Evolutionary conservation across 1,140 invertebrate genomes (phyloP), one percentile per base, ranked within the genome.

Genomic region (Muscidifurax raptorellus): DNA sequence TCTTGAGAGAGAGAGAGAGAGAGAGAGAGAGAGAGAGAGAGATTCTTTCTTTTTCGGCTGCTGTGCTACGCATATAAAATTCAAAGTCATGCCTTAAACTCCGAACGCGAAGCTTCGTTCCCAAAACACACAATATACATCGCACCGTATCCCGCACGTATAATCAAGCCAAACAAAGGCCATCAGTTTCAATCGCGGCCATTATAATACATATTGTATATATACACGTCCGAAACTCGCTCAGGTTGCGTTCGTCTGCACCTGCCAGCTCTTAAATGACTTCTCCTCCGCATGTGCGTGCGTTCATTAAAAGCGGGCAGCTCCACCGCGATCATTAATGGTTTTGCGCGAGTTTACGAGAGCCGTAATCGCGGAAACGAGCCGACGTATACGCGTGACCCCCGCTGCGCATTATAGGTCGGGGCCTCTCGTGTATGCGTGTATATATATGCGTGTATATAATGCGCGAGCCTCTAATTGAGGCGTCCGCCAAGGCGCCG

Each of bases 351-450:
- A 66, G 15, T 79, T 79, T 79, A 79, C n/a, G 30, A 79, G 52
- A 76, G 30, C 30, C 59, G 30, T 66, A 66, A 78, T 66, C 52
- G 59, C 52, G 76, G 76, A 79, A 79, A 78, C 30, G 47, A 64
- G 52, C 76, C 76, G 52, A 64, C 52, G 44, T 44, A 44, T 71
- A 18, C 18, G 44, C 76, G 44, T 59, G 76, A 78, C 47, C 76
- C 44, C 76, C 76, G 4, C 44, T n/a, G n/a, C 15, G 72, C n/a
- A 75, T 75, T 75, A 36, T 36, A 13, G 72, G 72, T 75, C 72
- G 72, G n/a, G 32, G 44, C 72, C 36, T 75, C 36, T 40, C n/a
- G 36, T 44, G 25, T 75, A 22, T 75, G 30, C 32, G 13, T 36
- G 30, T n/a, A 40, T 18, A 66, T n/a, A 15, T 66, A n/a, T 7